These are phyloP conservation scores for Neotragus pygmaeus DNA, from an alignment of 2,113 vertebrate species.

Conservation along the genomic window DNA sequence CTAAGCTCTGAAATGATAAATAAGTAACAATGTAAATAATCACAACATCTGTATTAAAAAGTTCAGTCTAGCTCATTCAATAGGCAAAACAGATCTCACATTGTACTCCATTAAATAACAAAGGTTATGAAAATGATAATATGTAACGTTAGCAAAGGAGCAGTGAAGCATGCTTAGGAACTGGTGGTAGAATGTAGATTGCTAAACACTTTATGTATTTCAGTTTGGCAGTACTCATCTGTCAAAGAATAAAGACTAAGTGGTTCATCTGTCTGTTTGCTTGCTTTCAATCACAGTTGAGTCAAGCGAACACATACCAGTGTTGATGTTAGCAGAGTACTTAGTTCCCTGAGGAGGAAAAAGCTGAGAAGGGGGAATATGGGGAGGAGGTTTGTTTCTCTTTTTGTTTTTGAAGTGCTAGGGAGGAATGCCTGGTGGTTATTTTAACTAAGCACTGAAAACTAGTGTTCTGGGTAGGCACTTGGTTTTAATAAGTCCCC, in stretches of 20 bases:
- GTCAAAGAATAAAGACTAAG: slow-evolving; percentile 3
- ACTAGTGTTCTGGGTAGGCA: background rate
- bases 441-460: background rate
- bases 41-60: background rate
- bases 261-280: background rate
- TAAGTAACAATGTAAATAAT: slow-evolving; percentile 3
- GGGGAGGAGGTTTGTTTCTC: background rate
- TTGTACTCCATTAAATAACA: background rate
- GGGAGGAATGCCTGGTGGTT: background rate
- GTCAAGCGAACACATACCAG: background rate
- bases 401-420: background rate
- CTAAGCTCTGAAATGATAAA: background rate
- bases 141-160: background rate
- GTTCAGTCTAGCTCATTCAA: background rate
- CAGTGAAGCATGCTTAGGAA: background rate
- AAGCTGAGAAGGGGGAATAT: background rate
- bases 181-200: background rate
- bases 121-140: background rate
- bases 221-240: background rate
- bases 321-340: background rate
- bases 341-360: background rate
- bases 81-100: background rate
- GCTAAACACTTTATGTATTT: background rate
- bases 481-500: background rate
- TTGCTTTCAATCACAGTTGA: background rate